Base-by-base conservation (phyloP, 2,113 vertebrate species). In the Talpa occidentalis region DNA sequence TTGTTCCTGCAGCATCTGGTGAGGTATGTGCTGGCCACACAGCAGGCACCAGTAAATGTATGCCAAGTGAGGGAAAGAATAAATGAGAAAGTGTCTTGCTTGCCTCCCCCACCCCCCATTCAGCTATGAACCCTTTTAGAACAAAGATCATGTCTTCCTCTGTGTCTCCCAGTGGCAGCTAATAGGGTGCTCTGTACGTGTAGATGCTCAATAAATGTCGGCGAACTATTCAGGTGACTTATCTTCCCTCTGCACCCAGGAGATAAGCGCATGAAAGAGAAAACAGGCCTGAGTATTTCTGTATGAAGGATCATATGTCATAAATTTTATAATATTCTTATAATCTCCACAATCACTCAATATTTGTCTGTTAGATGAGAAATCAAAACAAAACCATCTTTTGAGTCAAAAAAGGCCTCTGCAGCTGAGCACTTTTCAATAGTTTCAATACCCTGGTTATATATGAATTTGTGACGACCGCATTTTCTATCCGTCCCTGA, bases 261-360 rank as follows among this genome's bases (percentile, higher is more conserved):
- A 96, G 85, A 96, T 95, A 96, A 95, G 91, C 82, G 85, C 79
- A 92, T 83, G 73, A 88, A 85, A 96, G 70, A 92, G 67, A 94
- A 37, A 95, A 70, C 15, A 93, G 86, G 42, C 64, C 73, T 6
- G 15, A 85, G 59, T 73, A 94, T 94, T 70, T 69, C 82, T 95
- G 40, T 82, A 89, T 95, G 93, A 85, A 94, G 69, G 35, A 92
- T 92, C 82, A 91, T 69, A 83, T 89, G 85, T 92, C 85, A 66
- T 96, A 78, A 90, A 56, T 96, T 96, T 90, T 95, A 70, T 94
- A 97, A 91, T 95, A 97, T 78, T 92, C 56, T 88, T 94, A 90
- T 66, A 94, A 96, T 95, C 91, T 95, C 89, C 44, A 86, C 37
- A 74, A 78, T 96, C 86, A 85, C 60, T 90, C 76, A 90, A 52